Evolutionary conservation across 2,113 vertebrate species (phyloP).

Genomic region (Peucedramus taeniatus): DNA sequence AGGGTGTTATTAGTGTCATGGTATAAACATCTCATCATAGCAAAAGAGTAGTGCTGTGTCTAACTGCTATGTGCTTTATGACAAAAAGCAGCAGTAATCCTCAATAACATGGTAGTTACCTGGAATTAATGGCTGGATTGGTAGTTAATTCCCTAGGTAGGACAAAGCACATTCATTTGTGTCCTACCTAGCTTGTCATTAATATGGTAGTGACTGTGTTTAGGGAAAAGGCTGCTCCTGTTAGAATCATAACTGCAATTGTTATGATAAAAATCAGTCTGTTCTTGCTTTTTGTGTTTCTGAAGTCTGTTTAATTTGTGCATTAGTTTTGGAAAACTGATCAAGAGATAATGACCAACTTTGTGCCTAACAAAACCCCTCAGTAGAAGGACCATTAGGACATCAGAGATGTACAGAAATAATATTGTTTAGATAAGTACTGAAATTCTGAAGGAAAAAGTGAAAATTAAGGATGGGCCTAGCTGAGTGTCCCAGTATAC

Average conservation of each 20-base stretch:
- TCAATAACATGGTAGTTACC: not conserved
- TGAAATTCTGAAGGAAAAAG: not conserved
- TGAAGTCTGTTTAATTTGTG: not conserved
- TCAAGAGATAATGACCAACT: not conserved
- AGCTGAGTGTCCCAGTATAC: not conserved
- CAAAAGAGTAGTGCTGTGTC: not conserved
- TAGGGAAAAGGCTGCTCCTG: not conserved
- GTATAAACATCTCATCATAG: not conserved
- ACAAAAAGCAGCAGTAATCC: slow-evolving; percentile 33
- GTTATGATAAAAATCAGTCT: not conserved
- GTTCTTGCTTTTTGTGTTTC: not conserved
- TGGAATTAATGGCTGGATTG: slow-evolving; percentile 6
- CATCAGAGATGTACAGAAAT: not conserved
- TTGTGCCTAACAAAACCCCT: not conserved
- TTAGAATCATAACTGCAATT: not conserved
- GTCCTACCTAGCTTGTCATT: not conserved
- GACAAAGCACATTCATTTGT: not conserved
- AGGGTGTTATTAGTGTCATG: not conserved
- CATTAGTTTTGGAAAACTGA: not conserved
- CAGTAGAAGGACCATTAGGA: not conserved
- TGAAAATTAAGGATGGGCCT: not conserved
- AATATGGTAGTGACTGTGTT: slow-evolving; percentile 2
- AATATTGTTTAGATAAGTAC: not conserved
- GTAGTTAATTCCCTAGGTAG: not conserved
- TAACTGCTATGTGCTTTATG: not conserved